Base-by-base conservation (phyloP, 1,140 invertebrate genomes). In the Trichoplusia ni region DNA sequence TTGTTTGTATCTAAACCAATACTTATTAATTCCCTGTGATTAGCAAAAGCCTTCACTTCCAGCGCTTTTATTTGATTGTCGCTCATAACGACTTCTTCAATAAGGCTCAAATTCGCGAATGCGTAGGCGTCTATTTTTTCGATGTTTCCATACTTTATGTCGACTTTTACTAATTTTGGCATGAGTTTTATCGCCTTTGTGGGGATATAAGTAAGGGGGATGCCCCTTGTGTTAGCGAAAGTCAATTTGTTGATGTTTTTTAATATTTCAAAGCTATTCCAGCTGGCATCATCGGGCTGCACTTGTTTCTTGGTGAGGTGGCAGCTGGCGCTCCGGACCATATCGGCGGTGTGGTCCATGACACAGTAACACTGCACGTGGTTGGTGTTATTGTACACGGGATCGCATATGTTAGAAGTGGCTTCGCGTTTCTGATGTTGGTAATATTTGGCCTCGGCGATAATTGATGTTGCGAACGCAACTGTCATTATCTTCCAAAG, bases 81-180 rank as follows among this genome's bases (percentile, higher is more conserved):
- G 13, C 91, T 92, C 35, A 96, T 74, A 6, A 91, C 91, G 40
- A 97, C 93, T 65, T 95, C 93, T 63, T 92, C 85, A 8, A 96
- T 75, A n/a, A 90, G 88, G 7, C 92, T 92, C 9, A 95, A 74
- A 84, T 95, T 95, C 2, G 93, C 93, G 74, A 97, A 96, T 0
- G 94, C 93, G 76, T 92, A 93, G 19, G 94, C 86, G 44, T 91
- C 84, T 1, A 96, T 83, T 2, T 92, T 92, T 47, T 93, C 89
- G 49, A 97, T 93, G 42, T 91, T 94, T 0, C 93, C 94, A 73
- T 96, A 95, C 62, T 94, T 92, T n/a, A 96, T 92, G 65, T 92
- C 91, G 18, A 96, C 77, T 47, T 91, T 92, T 47, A 92, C 87
- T 29, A 96, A 78, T 35, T 93, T 90, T 44, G 91, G 92, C 27